A percentile compares a stretch with the other conserved stretches of the same genome.
phyloP scores from a whole-genome alignment of 92 coral and sea anemone species.

The Paragorgia papillata region DNA sequence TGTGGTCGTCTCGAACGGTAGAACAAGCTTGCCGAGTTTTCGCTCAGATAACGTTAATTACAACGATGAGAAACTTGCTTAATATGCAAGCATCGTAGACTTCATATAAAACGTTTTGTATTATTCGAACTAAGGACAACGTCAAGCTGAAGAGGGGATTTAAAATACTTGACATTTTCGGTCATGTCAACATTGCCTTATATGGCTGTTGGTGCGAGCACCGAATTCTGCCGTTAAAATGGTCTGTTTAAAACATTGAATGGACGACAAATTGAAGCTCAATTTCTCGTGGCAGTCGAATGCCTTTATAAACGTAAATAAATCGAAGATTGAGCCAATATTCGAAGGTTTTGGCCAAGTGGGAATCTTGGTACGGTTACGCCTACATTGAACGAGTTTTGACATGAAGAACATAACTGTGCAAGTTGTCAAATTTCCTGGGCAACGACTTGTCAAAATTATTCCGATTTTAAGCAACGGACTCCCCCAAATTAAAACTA shows the following conservation, averaged over 20 bases:
- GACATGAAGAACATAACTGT: neutral
- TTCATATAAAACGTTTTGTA: neutral
- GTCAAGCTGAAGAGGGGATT: neutral
- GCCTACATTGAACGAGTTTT: too few species aligned
- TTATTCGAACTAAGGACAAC: constrained; percentile 2
- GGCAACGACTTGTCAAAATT: too few species aligned
- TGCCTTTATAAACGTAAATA: neutral
- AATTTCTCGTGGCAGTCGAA: neutral
- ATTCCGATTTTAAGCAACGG: too few species aligned
- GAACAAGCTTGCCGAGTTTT: too few species aligned
- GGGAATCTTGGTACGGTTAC: too few species aligned
- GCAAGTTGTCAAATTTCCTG: neutral
- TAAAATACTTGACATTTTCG: constrained; percentile 37
- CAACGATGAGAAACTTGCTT: neutral
- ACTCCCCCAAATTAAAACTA: too few species aligned
- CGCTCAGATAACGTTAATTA: too few species aligned
- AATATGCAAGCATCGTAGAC: neutral
- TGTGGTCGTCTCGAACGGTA: too few species aligned
- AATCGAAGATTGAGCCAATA: neutral
- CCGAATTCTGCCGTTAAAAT: constrained; percentile 11
- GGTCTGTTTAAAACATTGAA: neutral
- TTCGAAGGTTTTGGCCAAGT: neutral
- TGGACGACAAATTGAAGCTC: neutral
- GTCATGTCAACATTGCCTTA: constrained; percentile 34
- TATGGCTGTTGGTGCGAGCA: constrained; percentile 1